Conservation (phyloP, 2,888 invertebrate species). For the Schizotus pectinicornis region DNA sequence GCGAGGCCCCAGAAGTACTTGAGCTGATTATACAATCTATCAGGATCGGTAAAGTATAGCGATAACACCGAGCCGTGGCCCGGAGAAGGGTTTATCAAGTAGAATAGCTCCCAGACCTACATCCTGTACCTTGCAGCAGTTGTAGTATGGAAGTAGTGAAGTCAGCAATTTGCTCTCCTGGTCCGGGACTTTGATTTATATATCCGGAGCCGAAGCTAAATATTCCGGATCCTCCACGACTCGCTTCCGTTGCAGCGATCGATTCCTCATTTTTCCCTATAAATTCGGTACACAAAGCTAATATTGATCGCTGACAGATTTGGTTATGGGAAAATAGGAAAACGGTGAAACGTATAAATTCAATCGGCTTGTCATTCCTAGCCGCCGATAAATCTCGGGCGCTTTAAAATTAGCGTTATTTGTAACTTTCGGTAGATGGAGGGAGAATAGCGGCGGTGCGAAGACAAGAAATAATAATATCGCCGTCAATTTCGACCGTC, state of each 20-base stretch:
- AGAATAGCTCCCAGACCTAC: conserved; percentile 17
- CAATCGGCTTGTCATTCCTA: conserved; percentile 8
- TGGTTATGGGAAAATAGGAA: conserved; percentile 28
- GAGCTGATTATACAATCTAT: conserved; percentile 14
- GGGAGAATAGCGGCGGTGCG: not conserved
- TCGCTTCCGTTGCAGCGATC: conserved; percentile 48
- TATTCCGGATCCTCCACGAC: conserved; percentile 52
- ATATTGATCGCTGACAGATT: conserved; percentile 33
- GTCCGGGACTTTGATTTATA: conserved; percentile 54
- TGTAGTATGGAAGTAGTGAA: conserved; percentile 50
- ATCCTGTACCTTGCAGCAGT: conserved; percentile 42
- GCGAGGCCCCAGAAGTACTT: conserved; percentile 5
- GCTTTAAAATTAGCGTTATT: conserved; percentile 2
- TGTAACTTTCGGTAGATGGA: conserved; percentile 9
- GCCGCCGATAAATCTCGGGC: conserved; percentile 9
- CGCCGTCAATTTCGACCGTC: conserved; percentile 20
- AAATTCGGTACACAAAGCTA: conserved; percentile 32
- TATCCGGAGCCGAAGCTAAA: conserved; percentile 50
- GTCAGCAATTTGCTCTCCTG: conserved; percentile 54
- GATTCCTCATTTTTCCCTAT: conserved; percentile 41
- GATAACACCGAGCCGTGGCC: too few species aligned
- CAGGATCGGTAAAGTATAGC: conserved; percentile 7
- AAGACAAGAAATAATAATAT: conserved; percentile 1
- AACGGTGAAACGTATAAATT: conserved; percentile 12
- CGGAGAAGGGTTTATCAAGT: too few species aligned